Base-by-base conservation (phyloP, 2,888 invertebrate genomes). In the Melanargia galathea region DNA sequence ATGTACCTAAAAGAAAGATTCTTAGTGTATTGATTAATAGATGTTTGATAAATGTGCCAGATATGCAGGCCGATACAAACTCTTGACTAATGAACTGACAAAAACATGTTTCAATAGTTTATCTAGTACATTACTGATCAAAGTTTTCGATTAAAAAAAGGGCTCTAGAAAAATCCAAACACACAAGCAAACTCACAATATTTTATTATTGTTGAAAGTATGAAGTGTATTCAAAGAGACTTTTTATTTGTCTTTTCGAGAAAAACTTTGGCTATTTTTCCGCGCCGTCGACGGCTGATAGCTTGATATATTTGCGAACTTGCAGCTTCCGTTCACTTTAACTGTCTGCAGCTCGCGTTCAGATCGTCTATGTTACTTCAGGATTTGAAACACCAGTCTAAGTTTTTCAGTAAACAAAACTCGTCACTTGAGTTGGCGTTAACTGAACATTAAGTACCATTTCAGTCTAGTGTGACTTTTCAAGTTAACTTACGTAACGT, bases 231-330 rank as follows among this genome's bases (percentile, higher is more conserved):
- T 43, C 43, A 43, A 43, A 43, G 43, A 16, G 18, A 43, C 7
- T 43, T 18, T 43, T 43, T 43, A 43, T 43, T 43, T 43, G 43
- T 43, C 43, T 43, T 43, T 18, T 18, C 7, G 18, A 7, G 43
- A 18, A 16, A 43, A 43, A 43, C 43, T 43, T 43, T 2, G 43
- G 43, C 43, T n/a, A 43, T 18, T 43, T 43, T 43, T 43, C 43
- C 43, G 43, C 43, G 16, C 18, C 43, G 43, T 43, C 43, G 43
- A 43, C 18, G 18, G 43, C 43, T 43, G 43, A 43, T 43, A 43
- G 43, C 43, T 18, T 43, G 43, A 43, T 43, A 18, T 43, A 43
- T 18, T 8, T 18, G 43, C 43, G 2, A 2, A 43, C 43, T 43
- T 43, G 43, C 43, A 43, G 2, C 18, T 43, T 43, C 18, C 43